Percentiles rank a stretch among this genome's conserved stretches.
These are phyloP conservation scores for Saccostrea echinata DNA, from an alignment of 1,140 invertebrate genomes.

Conservation along the genomic window DNA sequence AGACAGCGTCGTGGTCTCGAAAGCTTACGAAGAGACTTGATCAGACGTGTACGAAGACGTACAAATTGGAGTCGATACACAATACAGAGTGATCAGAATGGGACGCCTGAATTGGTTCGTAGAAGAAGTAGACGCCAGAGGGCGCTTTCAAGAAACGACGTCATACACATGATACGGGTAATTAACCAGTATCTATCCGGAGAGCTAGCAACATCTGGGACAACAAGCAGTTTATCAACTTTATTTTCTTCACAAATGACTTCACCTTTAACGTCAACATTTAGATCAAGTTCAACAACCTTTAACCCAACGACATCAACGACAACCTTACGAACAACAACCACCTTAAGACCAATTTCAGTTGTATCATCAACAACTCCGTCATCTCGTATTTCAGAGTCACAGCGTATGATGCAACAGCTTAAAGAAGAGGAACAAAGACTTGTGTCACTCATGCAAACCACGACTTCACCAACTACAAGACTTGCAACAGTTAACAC, in stretches of 20 bases:
- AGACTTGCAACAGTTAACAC: not conserved
- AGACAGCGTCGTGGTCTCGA: slow-evolving; percentile 1
- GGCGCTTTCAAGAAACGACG: slow-evolving; percentile 14
- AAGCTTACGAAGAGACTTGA: not conserved
- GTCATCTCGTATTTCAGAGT: not conserved
- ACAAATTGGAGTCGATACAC: not conserved
- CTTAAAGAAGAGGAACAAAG: not conserved
- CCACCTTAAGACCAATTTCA: not conserved
- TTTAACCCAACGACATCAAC: not conserved
- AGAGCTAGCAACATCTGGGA: not conserved
- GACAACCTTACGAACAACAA: not conserved
- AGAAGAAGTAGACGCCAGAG: slow-evolving; percentile 12
- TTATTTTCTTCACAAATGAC: not conserved
- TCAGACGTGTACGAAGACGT: not conserved
- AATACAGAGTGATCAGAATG: not conserved
- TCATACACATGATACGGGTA: not conserved
- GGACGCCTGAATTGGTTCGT: not conserved
- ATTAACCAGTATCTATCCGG: not conserved
- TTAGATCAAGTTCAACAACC: not conserved
- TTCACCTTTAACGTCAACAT: not conserved
- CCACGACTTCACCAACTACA: not conserved
- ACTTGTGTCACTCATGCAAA: not conserved
- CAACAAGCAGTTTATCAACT: not conserved
- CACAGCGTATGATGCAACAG: not conserved
- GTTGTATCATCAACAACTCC: not conserved